Conservation (phyloP, 2,797 vertebrate species). For the Pseudochirops cupreus region DNA sequence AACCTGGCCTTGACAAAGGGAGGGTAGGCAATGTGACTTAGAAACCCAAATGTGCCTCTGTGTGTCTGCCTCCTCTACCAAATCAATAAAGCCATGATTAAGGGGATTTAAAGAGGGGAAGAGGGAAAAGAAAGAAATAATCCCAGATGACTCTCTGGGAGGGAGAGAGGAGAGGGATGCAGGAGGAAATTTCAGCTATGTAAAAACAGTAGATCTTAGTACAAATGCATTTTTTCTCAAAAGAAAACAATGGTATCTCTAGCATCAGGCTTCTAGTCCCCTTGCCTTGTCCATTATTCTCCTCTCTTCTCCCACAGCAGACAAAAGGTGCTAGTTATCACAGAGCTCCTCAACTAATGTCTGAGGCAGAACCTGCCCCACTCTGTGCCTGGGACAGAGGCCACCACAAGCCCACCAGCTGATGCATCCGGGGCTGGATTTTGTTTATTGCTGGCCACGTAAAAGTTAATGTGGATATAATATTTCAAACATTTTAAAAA, state of each 20-base stretch:
- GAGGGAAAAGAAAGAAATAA: neutral
- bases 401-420: neutral
- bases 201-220: neutral
- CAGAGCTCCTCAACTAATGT: neutral
- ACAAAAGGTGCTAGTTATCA: neutral
- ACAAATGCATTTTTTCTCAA: neutral
- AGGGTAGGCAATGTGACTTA: neutral
- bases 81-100: neutral
- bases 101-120: neutral
- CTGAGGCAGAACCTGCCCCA: neutral
- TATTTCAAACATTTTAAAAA: slow-evolving; percentile 43
- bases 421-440: neutral
- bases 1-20: neutral
- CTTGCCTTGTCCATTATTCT: neutral
- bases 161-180: neutral
- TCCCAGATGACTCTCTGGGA: neutral
- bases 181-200: neutral
- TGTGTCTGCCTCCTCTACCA: neutral
- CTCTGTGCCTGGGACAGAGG: neutral
- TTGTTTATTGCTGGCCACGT: neutral
- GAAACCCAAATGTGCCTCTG: neutral
- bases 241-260: neutral
- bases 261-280: neutral
- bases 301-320: neutral
- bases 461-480: slow-evolving; percentile 1